Base-by-base conservation (phyloP, 2,113 vertebrate species). In the Aspiorhynchus laticeps region DNA sequence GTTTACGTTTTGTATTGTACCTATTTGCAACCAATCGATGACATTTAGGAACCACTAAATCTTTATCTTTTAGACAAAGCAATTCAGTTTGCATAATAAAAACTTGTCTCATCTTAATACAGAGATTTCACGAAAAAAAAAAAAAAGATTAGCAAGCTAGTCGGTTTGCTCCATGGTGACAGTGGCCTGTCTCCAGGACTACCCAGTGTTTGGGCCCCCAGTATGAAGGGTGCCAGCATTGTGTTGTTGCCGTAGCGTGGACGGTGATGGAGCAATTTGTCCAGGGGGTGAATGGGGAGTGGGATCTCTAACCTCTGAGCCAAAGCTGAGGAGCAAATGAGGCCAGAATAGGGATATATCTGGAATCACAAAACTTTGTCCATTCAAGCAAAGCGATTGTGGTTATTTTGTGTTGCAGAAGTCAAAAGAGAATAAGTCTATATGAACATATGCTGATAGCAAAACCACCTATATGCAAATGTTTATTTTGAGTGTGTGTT, bases 401-500 rank as follows among this genome's bases (percentile, higher is more conserved):
- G 77, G 36, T 24, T 9, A 71, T 61, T 56, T 48, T 59, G 59
- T 53, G 53, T 3, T 74, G 2, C 4, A 21, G 5, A 43, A 43
- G 15, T 38, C 67, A 48, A 80, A 81, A 83, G 71, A 83, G 79
- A 77, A 28, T 71, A 19, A n/a, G 41, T 56, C 14, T 65, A 80
- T 76, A 31, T 33, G 83, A 51, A 71, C 61, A 77, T 41, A 74
- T 74, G 17, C 48, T 31, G 56, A 69, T 59, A 75, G 53, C 76
- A 76, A 85, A 85, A 82, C 33, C 51, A 46, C 69, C 69, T 67
- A 85, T 77, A 88, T 86, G 38, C 80, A 83, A 86, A 87, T 75
- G 65, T 84, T 80, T 84, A 85, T 87, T 89, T 80, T 75, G 31
- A 83, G 80, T 88, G 53, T 88, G 63, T 89, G 67, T 89, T 83